phyloP scores from a whole-genome alignment of 2,797 vertebrate species.

The Cuculus canorus region DNA sequence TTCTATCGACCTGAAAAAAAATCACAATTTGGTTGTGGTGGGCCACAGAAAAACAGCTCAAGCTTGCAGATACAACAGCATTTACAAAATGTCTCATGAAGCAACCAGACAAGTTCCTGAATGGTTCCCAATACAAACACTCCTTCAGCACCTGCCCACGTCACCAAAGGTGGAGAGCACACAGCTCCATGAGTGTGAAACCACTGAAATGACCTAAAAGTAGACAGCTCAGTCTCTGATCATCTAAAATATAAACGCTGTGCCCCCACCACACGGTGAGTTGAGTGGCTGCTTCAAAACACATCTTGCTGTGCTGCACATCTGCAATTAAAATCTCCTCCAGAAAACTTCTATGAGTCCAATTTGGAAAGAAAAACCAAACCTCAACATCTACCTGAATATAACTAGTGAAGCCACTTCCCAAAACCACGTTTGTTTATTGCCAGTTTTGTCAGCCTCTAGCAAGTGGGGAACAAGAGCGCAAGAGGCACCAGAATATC shows the following conservation, averaged over 20 bases:
- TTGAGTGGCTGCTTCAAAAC: background rate
- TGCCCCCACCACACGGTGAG: background rate
- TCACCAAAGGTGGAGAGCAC: background rate
- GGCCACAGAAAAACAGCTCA: background rate
- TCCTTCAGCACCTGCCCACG: background rate
- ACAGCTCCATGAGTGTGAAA: background rate
- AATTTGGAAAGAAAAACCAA: background rate
- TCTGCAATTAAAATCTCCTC: background rate
- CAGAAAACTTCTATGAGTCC: background rate
- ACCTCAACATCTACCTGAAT: background rate
- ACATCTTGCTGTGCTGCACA: background rate
- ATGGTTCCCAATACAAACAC: background rate
- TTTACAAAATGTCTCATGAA: background rate
- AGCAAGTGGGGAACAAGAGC: background rate
- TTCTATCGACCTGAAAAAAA: background rate
- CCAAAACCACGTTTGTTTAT: background rate
- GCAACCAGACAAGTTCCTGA: background rate
- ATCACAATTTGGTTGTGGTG: background rate
- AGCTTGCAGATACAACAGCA: background rate
- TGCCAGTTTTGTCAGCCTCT: background rate
- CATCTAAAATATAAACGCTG: background rate
- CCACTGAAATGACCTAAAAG: background rate
- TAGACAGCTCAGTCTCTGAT: background rate
- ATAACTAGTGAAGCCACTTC: background rate
- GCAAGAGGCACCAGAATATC: background rate